These are phyloP conservation scores for Dynastes hyllus DNA, from an alignment of 2,888 invertebrate species.

Conservation along the genomic window DNA sequence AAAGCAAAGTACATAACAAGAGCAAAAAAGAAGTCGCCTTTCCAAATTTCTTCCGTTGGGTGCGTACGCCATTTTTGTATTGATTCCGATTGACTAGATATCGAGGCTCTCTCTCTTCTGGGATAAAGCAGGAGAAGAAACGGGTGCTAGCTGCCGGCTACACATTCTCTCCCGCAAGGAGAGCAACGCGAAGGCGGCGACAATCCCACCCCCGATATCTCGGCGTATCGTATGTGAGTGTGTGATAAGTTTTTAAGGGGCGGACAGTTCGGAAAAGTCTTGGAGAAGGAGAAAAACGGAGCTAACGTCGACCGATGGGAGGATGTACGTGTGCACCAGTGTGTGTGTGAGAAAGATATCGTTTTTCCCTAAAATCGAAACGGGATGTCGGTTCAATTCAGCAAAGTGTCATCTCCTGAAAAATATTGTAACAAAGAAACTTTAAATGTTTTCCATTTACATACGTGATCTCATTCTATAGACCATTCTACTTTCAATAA, in stretches of 20 bases:
- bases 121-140: constrained; percentile 61
- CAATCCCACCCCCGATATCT: constrained; percentile 64
- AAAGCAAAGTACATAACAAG: constrained; percentile 24
- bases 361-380: constrained; percentile 1
- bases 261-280: constrained; percentile 63
- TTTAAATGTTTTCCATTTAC: no score
- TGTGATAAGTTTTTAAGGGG: constrained; percentile 67
- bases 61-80: constrained; percentile 66
- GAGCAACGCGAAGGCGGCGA: constrained; percentile 62
- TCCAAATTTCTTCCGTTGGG: constrained; percentile 38
- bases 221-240: constrained; percentile 70
- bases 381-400: constrained; percentile 1
- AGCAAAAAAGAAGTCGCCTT: constrained; percentile 8
- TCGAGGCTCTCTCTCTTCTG: constrained; percentile 61
- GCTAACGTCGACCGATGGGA: constrained; percentile 11
- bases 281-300: constrained; percentile 43
- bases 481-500: no score
- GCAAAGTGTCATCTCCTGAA: background rate
- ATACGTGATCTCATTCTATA: no score
- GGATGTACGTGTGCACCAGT: constrained; percentile 4
- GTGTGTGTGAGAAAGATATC: background rate
- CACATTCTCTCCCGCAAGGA: constrained; percentile 44
- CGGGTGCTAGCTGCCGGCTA: constrained; percentile 31
- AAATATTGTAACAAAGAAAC: background rate
- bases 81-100: constrained; percentile 67